Evolutionary conservation across 1,140 invertebrate genomes (phyloP).

Genomic region (Lasioglossum albipes): DNA sequence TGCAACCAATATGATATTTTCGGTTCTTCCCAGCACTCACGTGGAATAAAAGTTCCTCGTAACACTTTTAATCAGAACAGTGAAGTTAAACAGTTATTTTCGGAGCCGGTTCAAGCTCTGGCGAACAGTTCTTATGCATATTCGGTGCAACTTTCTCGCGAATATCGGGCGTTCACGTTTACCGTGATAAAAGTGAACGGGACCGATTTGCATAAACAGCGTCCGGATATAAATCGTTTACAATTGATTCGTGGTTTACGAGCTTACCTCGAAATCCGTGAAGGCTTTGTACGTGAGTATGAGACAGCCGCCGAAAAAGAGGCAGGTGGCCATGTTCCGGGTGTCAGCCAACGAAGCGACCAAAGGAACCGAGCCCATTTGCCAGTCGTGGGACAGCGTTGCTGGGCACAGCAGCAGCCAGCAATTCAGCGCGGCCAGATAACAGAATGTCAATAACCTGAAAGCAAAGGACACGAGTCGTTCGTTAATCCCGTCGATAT

Average conservation of each 20-base stretch:
- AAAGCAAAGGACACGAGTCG: constrained; percentile 55
- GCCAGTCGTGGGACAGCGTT: constrained; percentile 91
- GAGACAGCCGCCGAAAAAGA: constrained; percentile 83
- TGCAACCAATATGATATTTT: no score
- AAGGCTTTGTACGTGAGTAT: constrained; percentile 83
- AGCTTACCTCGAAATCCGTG: constrained; percentile 84
- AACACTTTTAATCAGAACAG: no score
- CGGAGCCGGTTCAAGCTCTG: no score
- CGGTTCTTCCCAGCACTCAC: no score
- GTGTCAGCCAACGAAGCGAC: constrained; percentile 85
- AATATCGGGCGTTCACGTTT: background rate
- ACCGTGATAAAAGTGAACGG: background rate
- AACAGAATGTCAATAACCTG: constrained; percentile 89
- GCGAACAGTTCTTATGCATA: no score
- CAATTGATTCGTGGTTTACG: background rate
- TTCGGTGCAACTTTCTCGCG: no score
- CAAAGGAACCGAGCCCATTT: constrained; percentile 91
- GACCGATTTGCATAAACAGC: background rate
- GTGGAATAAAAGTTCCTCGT: no score
- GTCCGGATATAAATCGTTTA: background rate
- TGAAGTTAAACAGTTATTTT: no score
- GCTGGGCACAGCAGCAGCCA: constrained; percentile 90
- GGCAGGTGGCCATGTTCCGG: constrained; percentile 86
- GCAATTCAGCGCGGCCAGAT: constrained; percentile 89
- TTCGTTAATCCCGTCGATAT: constrained; percentile 23